Evolutionary conservation across 2,113 vertebrate genomes (phyloP), one percentile per base, ranked within the genome.

Genomic region (Pedetes capensis): DNA sequence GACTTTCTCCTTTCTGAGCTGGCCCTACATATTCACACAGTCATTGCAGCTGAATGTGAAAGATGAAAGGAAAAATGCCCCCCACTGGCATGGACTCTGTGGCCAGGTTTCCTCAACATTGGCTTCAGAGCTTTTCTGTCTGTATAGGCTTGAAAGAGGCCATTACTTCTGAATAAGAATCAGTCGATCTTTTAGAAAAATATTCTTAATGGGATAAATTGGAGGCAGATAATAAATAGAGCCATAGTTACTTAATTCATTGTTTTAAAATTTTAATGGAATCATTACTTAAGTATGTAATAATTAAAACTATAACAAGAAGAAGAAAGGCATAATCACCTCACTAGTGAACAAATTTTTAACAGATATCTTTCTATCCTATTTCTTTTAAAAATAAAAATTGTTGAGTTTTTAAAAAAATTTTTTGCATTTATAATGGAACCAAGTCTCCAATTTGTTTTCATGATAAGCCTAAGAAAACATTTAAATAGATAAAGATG

Each of bases 61-160:
- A 95, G 96, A 97, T 98, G 97, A 96, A 98, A 98, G 95, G 96
- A 96, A 95, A 98, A 98, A 97, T 98, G 95, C 98, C 97, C 94
- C 97, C 95, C 95, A 93, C 96, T 97, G 97, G 85, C 92, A 72
- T 89, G 96, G 91, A 93, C 96, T 80, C 97, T 95, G 93, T 96
- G 96, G 66, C 93, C 97, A 98, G 97, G 97, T 97, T 97, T 97
- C 96, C 95, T 95, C 94, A 97, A 42, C 93, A 91, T 87, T 79
- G 74, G 86, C 93, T 6, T 94, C 95, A 96, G 96, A 98, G 94
- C 63, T 96, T 97, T 97, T 98, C 96, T 97, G 93, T 97, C 69
- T 95, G 93, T 85, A 86, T 95, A 97, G 95, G 74, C 97, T 98
- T 98, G 97, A 98, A 98, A 98, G 96, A 91, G 95, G 85, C 93